Conservation (phyloP, 2,888 invertebrate species). For the Stictocephala bisonia region DNA sequence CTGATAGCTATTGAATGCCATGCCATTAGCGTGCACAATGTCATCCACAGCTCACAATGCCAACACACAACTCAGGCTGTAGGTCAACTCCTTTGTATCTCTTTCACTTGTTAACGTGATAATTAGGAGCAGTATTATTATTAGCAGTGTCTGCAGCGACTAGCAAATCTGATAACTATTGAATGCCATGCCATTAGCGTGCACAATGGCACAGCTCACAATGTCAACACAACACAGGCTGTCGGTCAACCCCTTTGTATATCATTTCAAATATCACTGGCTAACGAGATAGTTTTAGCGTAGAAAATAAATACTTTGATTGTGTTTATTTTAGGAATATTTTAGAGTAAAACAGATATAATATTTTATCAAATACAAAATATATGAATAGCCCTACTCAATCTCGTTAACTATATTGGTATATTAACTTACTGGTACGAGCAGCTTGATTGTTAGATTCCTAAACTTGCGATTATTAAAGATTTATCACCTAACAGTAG, state of each 20-base stretch:
- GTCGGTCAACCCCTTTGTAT: neutral
- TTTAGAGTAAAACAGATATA: neutral
- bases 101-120: no score
- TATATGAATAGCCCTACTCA: neutral
- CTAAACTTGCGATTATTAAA: no score
- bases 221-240: neutral
- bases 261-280: slow-evolving; percentile 36
- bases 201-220: slow-evolving; percentile 1
- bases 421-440: no score
- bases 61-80: no score
- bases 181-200: slow-evolving; percentile 23
- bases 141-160: neutral
- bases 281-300: slow-evolving; percentile 28
- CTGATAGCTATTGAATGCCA: no score
- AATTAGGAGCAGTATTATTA: no score
- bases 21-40: slow-evolving; percentile 7
- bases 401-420: neutral
- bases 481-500: no score
- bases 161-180: slow-evolving; percentile 28
- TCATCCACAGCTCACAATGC: no score
- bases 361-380: neutral
- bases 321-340: no score
- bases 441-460: no score
- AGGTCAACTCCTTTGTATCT: no score
- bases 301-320: slow-evolving; percentile 3